These are phyloP conservation scores for Ptilorrhoa leucosticta DNA, from an alignment of 2,113 vertebrate species.

Conservation along the genomic window DNA sequence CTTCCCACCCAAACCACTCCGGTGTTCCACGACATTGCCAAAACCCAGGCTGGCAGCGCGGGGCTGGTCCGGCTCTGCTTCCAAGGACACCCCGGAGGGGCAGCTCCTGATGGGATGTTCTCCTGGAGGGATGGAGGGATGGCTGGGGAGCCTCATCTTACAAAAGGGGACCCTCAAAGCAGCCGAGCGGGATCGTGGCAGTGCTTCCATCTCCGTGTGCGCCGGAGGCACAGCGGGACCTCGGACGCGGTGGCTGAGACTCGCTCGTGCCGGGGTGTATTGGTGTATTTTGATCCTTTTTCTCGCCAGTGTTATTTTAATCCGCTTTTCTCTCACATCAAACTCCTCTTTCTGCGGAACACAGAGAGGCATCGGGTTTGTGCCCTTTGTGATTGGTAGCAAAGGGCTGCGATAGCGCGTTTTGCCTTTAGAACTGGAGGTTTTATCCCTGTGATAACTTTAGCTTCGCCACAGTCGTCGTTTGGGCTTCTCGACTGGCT, in stretches of 20 bases:
- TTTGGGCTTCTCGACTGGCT: background rate
- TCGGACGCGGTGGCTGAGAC: rapidly evolving
- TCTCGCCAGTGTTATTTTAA: background rate
- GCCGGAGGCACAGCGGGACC: background rate
- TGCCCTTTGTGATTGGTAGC: background rate
- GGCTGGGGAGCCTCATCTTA: background rate
- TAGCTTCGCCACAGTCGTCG: background rate
- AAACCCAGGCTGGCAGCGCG: rapidly evolving
- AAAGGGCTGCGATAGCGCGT: background rate
- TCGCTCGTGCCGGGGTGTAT: background rate
- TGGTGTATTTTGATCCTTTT: background rate
- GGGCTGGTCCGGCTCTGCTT: background rate
- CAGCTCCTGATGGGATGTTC: background rate
- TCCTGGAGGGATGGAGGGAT: background rate
- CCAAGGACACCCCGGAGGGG: background rate
- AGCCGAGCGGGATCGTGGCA: rapidly evolving
- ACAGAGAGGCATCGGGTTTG: background rate
- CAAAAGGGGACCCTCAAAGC: background rate
- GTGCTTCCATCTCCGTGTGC: rapidly evolving
- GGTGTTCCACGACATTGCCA: rapidly evolving
- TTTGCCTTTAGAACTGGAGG: background rate
- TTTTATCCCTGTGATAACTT: background rate
- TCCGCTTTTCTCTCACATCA: slow-evolving; percentile 27
- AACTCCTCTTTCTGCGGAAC: background rate
- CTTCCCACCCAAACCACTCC: background rate